These are phyloP conservation scores for Chrysochloris asiatica DNA, from an alignment of 2,113 vertebrate species.

Conservation along the genomic window DNA sequence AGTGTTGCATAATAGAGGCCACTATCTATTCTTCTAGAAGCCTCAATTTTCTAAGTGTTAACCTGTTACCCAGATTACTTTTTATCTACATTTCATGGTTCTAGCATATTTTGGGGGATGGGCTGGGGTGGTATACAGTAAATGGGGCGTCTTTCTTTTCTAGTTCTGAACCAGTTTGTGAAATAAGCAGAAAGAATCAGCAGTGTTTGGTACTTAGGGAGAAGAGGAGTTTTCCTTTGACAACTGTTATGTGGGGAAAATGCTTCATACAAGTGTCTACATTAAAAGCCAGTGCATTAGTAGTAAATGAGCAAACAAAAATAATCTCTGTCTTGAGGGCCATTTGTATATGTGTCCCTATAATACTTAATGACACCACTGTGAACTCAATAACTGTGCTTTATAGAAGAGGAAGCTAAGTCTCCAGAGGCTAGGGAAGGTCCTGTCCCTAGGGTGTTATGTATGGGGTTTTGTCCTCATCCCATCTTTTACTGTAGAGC, in stretches of 20 bases:
- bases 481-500: background rate
- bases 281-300: background rate
- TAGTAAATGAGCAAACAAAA: background rate
- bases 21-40: rapidly evolving
- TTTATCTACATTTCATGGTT: background rate
- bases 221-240: conserved; percentile 1
- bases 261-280: background rate
- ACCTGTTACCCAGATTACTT: background rate
- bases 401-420: background rate
- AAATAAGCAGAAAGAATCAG: conserved; percentile 20
- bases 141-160: background rate
- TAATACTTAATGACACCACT: background rate
- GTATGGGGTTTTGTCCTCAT: background rate
- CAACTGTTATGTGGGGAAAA: background rate
- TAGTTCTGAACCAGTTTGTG: background rate
- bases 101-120: background rate
- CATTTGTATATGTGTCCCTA: background rate
- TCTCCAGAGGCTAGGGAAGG: background rate
- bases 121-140: background rate
- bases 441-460: background rate
- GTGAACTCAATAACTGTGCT: background rate
- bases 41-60: background rate
- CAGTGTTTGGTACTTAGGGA: background rate
- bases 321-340: background rate
- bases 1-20: rapidly evolving